These are phyloP conservation scores for Phoeniculus purpureus DNA, from an alignment of 2,797 vertebrate species.

Conservation along the genomic window DNA sequence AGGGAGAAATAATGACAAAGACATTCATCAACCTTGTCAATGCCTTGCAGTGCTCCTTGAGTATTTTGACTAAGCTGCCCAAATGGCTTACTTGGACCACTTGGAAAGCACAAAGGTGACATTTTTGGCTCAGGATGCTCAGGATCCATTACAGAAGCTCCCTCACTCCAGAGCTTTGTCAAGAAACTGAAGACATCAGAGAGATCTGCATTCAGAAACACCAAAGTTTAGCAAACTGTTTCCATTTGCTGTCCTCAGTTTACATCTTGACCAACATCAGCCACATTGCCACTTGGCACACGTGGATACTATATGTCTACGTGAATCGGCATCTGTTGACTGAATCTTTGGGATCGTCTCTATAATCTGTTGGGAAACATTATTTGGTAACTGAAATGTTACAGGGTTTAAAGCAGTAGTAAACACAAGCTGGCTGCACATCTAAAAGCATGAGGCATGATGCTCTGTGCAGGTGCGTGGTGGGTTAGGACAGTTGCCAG, in stretches of 20 bases:
- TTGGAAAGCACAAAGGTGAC: background rate
- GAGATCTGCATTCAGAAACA: background rate
- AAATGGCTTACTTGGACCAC: background rate
- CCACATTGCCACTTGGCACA: fast-evolving
- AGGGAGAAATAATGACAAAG: background rate
- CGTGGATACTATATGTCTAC: background rate
- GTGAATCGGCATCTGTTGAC: background rate
- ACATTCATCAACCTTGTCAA: background rate
- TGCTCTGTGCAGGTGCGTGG: background rate
- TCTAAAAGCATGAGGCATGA: background rate
- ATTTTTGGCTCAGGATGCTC: background rate
- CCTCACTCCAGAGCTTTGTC: background rate
- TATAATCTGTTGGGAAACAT: background rate
- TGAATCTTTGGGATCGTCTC: background rate
- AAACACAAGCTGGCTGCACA: background rate
- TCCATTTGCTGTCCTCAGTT: background rate
- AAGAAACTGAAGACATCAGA: background rate
- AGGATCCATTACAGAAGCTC: background rate
- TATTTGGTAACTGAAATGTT: background rate
- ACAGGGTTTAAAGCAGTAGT: background rate
- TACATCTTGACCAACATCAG: background rate
- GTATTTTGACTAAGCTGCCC: background rate
- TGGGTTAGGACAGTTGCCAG: background rate
- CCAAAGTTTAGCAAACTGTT: background rate
- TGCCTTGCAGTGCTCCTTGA: background rate